Conservation (phyloP, 2,797 vertebrate species). For the Pangasius larnaudii region DNA sequence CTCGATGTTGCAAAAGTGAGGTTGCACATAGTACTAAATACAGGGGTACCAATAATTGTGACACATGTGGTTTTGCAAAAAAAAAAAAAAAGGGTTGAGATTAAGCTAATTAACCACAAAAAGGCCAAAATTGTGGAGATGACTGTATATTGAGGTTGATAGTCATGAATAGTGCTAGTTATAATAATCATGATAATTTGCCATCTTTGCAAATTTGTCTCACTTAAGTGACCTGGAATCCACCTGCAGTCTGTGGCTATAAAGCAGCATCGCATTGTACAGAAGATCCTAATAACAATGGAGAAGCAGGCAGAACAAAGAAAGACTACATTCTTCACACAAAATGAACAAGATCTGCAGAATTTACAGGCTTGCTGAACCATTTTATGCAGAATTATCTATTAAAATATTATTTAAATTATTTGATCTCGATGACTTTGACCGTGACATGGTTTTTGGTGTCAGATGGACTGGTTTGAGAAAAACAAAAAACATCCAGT, state of each 20-base stretch:
- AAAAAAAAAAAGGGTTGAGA: not conserved
- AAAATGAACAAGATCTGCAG: not conserved
- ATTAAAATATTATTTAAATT: slow-evolving; percentile 11
- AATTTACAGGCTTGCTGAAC: slow-evolving; percentile 2
- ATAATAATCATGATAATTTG: not conserved
- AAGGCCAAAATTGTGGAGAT: not conserved
- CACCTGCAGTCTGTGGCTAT: not conserved
- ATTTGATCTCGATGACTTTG: not conserved
- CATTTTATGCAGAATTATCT: slow-evolving; percentile 1
- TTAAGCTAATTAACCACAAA: not conserved
- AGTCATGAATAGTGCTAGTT: not conserved
- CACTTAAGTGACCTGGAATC: not conserved
- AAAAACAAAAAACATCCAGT: not conserved
- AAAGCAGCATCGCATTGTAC: not conserved
- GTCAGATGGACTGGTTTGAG: not conserved
- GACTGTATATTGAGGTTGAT: not conserved
- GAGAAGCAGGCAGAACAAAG: not conserved
- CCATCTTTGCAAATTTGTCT: not conserved
- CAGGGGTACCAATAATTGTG: not conserved
- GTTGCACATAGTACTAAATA: not conserved
- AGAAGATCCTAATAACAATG: not conserved
- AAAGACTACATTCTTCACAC: not conserved
- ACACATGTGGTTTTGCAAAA: not conserved
- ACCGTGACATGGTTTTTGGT: not conserved
- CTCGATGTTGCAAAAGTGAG: not conserved